A percentile compares a stretch with the other conserved stretches of the same genome.
Conservation (phyloP, 2,888 invertebrate species). For the Ophion ventricosus region DNA sequence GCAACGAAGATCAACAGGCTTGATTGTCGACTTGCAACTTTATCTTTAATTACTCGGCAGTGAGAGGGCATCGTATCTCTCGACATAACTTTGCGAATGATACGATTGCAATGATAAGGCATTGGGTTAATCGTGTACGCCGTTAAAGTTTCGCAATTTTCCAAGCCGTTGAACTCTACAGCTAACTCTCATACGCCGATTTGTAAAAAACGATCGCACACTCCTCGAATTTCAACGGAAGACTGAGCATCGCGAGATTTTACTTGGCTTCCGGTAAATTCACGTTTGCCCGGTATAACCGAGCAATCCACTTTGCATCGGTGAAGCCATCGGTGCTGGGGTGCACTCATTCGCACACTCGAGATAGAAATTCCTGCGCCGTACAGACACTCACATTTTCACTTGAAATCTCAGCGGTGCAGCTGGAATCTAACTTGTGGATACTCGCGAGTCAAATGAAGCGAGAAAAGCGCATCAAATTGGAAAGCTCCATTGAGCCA, state of each 20-base stretch:
- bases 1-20: no score
- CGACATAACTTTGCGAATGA: background rate
- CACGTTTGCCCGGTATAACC: conserved; percentile 35
- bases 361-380: conserved; percentile 8
- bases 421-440: background rate
- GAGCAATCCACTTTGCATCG: conserved; percentile 50
- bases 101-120: background rate
- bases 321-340: conserved; percentile 27
- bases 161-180: conserved; percentile 57
- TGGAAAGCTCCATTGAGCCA: background rate
- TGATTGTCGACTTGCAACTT: background rate
- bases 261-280: conserved; percentile 21
- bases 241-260: conserved; percentile 50
- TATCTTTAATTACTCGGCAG: background rate
- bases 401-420: background rate
- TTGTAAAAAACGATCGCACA: conserved; percentile 32
- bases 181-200: conserved; percentile 13
- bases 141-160: conserved; percentile 60
- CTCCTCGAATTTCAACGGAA: conserved; percentile 15
- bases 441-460: background rate
- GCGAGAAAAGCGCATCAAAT: background rate
- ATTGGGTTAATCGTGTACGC: conserved; percentile 20
- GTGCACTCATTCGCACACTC: conserved; percentile 13
- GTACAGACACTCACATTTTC: conserved; percentile 21
- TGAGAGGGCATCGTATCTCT: background rate